phyloP scores from a whole-genome alignment of 2,888 invertebrate genomes.

The Subacronicta megacephala region DNA sequence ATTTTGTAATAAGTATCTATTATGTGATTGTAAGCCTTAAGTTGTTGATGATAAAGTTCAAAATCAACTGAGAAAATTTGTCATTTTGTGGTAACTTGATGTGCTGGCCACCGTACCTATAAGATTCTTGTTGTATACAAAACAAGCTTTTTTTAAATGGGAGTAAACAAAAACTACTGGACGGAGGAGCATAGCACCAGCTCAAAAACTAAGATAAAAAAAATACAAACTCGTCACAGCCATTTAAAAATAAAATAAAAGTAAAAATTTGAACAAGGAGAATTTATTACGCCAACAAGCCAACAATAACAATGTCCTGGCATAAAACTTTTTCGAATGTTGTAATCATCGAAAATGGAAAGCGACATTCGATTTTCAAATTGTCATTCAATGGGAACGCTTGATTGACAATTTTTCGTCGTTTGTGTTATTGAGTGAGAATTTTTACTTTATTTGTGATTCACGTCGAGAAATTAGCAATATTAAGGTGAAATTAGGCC shows the following conservation, averaged over 20 bases:
- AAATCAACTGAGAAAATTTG: too few species aligned
- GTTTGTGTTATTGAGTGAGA: constrained; percentile 25
- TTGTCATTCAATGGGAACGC: constrained; percentile 36
- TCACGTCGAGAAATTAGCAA: neutral
- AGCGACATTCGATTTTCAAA: constrained; percentile 47
- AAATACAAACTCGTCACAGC: constrained; percentile 14
- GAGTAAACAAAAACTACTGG: too few species aligned
- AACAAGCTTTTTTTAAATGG: too few species aligned
- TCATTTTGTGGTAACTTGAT: too few species aligned
- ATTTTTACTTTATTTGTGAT: constrained; percentile 21
- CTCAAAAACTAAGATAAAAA: too few species aligned
- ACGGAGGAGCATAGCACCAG: too few species aligned
- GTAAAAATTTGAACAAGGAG: constrained; percentile 16
- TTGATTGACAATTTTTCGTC: constrained; percentile 39
- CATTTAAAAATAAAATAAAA: constrained; percentile 7
- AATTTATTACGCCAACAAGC: constrained; percentile 10
- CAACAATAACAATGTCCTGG: constrained; percentile 10
- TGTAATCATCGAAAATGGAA: constrained; percentile 22
- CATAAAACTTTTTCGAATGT: constrained; percentile 17
- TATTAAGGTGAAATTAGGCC: neutral
- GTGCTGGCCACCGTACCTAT: too few species aligned
- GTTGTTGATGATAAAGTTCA: too few species aligned
- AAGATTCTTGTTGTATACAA: too few species aligned
- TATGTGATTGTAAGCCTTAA: too few species aligned
- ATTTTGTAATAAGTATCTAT: too few species aligned